A percentile compares a stretch with the other conserved stretches of the same genome.
Evolutionary conservation across 2,113 vertebrate genomes (phyloP).

Genomic region (Delphinus delphis): DNA sequence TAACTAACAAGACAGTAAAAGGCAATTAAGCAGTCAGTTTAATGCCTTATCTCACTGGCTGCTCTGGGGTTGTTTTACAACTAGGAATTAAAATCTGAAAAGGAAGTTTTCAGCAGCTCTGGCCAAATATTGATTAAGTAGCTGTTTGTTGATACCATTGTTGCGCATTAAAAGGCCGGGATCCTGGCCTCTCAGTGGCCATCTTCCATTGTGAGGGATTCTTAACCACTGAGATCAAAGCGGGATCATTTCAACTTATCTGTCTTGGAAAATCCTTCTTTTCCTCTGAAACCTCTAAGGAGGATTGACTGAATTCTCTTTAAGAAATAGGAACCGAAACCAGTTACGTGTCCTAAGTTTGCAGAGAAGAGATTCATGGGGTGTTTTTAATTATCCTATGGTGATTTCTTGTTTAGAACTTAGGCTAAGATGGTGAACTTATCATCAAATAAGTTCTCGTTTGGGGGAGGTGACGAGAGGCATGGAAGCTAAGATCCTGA

Average conservation of each 20-base stretch:
- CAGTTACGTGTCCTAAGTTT: constrained; percentile 71
- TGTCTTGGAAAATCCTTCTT: constrained; percentile 93
- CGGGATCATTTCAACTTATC: constrained; percentile 96
- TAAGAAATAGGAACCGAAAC: constrained; percentile 81
- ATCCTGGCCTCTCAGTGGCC: constrained; percentile 89
- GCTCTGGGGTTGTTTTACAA: constrained; percentile 91
- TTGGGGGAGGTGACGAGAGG: neutral
- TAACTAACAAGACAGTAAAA: constrained; percentile 83
- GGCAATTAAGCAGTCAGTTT: constrained; percentile 87
- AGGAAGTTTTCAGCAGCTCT: constrained; percentile 92
- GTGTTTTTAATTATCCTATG: constrained; percentile 62
- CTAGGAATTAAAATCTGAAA: constrained; percentile 98
- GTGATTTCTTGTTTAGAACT: constrained; percentile 57
- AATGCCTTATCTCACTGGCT: constrained; percentile 89
- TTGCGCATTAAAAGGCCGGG: constrained; percentile 89
- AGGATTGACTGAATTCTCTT: constrained; percentile 83
- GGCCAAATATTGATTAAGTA: constrained; percentile 99
- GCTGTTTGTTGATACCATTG: constrained; percentile 97
- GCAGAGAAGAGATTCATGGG: constrained; percentile 47
- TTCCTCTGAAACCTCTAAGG: constrained; percentile 80
- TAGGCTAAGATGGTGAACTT: constrained; percentile 39
- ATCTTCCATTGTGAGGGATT: constrained; percentile 91
- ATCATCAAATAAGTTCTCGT: neutral
- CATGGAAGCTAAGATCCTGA: neutral
- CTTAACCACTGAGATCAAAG: constrained; percentile 98